phyloP scores from a whole-genome alignment of 2,888 invertebrate genomes.

The Didymodactylos carnosus region DNA sequence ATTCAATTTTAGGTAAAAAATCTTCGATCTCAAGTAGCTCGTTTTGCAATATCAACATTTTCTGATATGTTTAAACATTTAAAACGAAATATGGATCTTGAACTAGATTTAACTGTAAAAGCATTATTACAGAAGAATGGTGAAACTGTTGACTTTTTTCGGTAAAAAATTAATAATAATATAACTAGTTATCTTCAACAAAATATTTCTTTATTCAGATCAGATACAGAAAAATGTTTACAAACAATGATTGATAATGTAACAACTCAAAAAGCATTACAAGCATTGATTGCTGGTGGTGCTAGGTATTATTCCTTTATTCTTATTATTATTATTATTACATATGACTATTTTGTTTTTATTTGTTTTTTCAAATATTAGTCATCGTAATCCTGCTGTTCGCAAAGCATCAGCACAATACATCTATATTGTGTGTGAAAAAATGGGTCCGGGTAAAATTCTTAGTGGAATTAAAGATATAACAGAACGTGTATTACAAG shows the following conservation, averaged over 20 bases:
- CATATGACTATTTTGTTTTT: not conserved
- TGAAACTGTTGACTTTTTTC: constrained; percentile 59
- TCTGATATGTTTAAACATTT: constrained; percentile 51
- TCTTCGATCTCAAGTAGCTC: constrained; percentile 62
- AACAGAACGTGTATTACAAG: constrained; percentile 55
- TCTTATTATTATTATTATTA: not conserved
- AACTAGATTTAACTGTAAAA: constrained; percentile 62
- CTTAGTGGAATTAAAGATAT: constrained; percentile 55
- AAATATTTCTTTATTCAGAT: constrained; percentile 41
- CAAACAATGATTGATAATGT: constrained; percentile 59
- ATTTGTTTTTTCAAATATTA: no score
- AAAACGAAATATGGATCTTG: constrained; percentile 43
- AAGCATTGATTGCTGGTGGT: constrained; percentile 31
- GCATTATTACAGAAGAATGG: constrained; percentile 67
- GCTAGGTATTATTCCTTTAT: constrained; percentile 27
- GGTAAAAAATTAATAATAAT: not conserved
- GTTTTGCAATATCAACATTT: constrained; percentile 62
- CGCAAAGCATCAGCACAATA: constrained; percentile 62
- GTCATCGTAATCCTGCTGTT: constrained; percentile 68
- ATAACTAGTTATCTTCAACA: not conserved
- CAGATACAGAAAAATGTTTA: constrained; percentile 63
- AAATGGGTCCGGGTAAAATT: constrained; percentile 51
- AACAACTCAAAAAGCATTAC: constrained; percentile 39
- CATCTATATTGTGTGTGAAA: constrained; percentile 48
- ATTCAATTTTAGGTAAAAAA: constrained; percentile 51